Evolutionary conservation across 2,797 vertebrate species (phyloP).

Genomic region (Hemitrygon akajei): DNA sequence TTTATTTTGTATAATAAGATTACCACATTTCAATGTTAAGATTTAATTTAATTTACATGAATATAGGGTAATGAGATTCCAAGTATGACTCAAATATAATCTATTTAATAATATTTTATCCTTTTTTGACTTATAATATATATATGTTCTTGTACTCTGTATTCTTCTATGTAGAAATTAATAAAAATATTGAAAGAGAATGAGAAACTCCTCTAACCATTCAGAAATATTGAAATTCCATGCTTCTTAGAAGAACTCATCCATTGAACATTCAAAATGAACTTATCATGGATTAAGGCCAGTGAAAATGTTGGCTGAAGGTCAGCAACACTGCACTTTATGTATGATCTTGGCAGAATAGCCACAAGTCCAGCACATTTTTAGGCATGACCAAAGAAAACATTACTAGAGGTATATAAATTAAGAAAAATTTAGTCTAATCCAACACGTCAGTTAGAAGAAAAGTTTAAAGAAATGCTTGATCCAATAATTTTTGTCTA

Average conservation of each 20-base stretch:
- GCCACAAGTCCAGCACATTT: not conserved
- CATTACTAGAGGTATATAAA: not conserved
- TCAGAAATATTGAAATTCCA: not conserved
- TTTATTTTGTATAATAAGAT: no score
- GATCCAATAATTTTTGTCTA: not conserved
- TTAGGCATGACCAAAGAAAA: constrained; percentile 8
- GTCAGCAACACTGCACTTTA: constrained; percentile 3
- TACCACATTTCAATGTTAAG: no score
- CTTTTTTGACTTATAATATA: no score
- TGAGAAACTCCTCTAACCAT: not conserved
- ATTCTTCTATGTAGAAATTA: no score
- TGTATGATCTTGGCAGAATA: constrained; percentile 3
- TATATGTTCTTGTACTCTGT: no score
- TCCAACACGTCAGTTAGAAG: not conserved
- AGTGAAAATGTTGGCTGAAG: constrained; percentile 17
- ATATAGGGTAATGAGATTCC: no score
- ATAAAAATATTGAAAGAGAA: no score
- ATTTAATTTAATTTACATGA: no score
- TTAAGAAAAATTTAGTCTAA: not conserved
- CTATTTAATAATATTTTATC: no score
- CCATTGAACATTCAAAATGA: not conserved
- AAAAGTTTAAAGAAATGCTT: not conserved
- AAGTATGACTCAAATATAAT: no score
- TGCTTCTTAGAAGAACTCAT: not conserved
- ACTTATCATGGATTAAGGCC: not conserved